Percentiles rank a stretch among this genome's conserved stretches.
phyloP scores from a whole-genome alignment of 2,113 vertebrate genomes.

The Leptobrachium ailaonicum region DNA sequence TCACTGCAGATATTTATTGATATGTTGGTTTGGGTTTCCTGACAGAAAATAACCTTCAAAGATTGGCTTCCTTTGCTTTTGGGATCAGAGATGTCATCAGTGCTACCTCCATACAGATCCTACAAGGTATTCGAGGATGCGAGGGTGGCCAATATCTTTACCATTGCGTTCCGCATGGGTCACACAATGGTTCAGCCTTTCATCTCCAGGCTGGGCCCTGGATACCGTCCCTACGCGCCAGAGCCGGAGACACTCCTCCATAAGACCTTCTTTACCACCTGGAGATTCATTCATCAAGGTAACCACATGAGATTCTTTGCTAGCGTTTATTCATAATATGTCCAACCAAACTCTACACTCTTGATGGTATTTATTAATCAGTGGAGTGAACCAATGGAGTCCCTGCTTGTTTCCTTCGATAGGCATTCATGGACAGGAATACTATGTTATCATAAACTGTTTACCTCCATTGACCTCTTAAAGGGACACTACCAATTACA shows the following conservation, averaged over 20 bases:
- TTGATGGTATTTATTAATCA: no score
- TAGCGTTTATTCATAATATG: no score
- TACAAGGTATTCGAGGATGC: conserved; percentile 74
- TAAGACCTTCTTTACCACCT: not conserved
- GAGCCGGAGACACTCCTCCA: not conserved
- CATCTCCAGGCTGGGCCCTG: conserved; percentile 65
- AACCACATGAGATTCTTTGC: not conserved
- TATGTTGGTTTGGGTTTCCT: conserved; percentile 50
- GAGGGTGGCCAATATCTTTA: conserved; percentile 79
- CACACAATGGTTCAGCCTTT: conserved; percentile 78
- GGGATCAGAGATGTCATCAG: conserved; percentile 52
- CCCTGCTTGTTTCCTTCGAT: no score
- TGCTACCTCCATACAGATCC: conserved; percentile 65
- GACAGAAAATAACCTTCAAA: conserved; percentile 78
- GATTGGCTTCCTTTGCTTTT: conserved; percentile 78
- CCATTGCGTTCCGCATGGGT: conserved; percentile 82
- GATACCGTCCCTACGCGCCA: conserved; percentile 65
- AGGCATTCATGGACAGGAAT: no score
- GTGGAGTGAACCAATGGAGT: no score
- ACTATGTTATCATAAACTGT: no score
- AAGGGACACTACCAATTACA: no score
- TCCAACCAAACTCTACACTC: no score
- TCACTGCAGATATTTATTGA: not conserved
- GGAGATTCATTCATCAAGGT: not conserved
- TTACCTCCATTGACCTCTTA: no score